Evolutionary conservation across 2,888 invertebrate species (phyloP).

Genomic region (Eretmocerus hayati): DNA sequence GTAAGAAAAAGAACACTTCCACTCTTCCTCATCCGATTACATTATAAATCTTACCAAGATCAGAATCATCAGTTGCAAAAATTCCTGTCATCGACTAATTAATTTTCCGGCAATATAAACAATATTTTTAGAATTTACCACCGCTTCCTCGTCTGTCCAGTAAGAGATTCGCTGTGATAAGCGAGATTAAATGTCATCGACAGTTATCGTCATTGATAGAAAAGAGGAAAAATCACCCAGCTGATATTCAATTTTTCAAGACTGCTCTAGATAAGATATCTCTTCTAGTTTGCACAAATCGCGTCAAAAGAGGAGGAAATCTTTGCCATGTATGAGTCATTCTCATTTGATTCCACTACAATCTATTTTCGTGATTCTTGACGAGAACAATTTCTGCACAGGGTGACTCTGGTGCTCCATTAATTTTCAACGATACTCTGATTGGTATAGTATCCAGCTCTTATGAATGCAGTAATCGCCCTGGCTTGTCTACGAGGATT

Average conservation of each 20-base stretch:
- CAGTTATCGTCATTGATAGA: not conserved
- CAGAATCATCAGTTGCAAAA: too few relatives aligned
- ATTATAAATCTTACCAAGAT: too few relatives aligned
- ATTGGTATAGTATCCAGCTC: conserved; percentile 10
- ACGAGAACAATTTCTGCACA: not conserved
- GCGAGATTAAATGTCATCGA: not conserved
- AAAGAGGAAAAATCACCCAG: not conserved
- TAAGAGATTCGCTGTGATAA: conserved; percentile 1
- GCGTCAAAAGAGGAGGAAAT: not conserved
- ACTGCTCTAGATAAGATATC: not conserved
- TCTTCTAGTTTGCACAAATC: not conserved
- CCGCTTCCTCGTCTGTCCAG: too few relatives aligned
- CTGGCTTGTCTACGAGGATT: conserved; percentile 4
- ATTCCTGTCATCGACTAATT: too few relatives aligned
- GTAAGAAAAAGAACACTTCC: too few relatives aligned
- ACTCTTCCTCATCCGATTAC: too few relatives aligned
- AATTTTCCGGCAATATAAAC: too few relatives aligned
- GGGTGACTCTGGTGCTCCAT: conserved; percentile 11
- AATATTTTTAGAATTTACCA: too few relatives aligned
- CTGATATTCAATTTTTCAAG: not conserved
- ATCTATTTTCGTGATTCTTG: not conserved
- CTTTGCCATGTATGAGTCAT: conserved; percentile 4
- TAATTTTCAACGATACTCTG: conserved; percentile 1
- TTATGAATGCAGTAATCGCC: conserved; percentile 3
- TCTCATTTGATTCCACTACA: not conserved